These are phyloP conservation scores for Rhyacophila evoluta DNA, from an alignment of 2,888 invertebrate genomes.

Conservation along the genomic window DNA sequence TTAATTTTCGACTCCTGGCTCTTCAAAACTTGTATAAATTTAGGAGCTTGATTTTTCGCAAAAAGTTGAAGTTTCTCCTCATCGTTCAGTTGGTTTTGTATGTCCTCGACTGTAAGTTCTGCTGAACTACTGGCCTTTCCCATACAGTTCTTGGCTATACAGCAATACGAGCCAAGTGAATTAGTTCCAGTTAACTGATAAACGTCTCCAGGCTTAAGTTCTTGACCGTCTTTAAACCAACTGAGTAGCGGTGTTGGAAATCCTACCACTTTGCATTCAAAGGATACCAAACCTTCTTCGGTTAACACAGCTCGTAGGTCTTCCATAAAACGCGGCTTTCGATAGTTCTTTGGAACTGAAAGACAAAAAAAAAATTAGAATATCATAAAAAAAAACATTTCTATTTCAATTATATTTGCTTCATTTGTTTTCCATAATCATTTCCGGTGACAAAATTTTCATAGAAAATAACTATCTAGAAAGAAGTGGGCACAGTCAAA, in stretches of 20 bases:
- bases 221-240: slow-evolving; percentile 95
- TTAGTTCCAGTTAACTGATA: slow-evolving; percentile 93
- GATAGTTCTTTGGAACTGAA: slow-evolving; percentile 90
- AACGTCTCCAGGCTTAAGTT: slow-evolving; percentile 91
- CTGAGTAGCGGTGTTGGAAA: slow-evolving; percentile 88
- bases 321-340: slow-evolving; percentile 91
- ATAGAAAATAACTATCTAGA: too few relatives aligned
- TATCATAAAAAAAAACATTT: too few relatives aligned
- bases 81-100: slow-evolving; percentile 88
- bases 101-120: slow-evolving; percentile 90
- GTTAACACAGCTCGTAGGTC: slow-evolving; percentile 89
- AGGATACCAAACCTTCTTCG: slow-evolving; percentile 91
- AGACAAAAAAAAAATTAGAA: slow-evolving; percentile 50
- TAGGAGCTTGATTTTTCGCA: slow-evolving; percentile 84
- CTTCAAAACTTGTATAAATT: slow-evolving; percentile 83
- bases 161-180: slow-evolving; percentile 89
- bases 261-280: slow-evolving; percentile 93
- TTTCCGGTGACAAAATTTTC: too few relatives aligned
- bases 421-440: too few relatives aligned
- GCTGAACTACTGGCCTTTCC: slow-evolving; percentile 89
- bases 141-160: slow-evolving; percentile 91
- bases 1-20: slow-evolving; percentile 87
- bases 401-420: too few relatives aligned
- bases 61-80: slow-evolving; percentile 84
- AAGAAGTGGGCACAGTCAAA: too few relatives aligned